Conservation (phyloP, 2,797 vertebrate species). For the Enteromius fasciolatus region DNA sequence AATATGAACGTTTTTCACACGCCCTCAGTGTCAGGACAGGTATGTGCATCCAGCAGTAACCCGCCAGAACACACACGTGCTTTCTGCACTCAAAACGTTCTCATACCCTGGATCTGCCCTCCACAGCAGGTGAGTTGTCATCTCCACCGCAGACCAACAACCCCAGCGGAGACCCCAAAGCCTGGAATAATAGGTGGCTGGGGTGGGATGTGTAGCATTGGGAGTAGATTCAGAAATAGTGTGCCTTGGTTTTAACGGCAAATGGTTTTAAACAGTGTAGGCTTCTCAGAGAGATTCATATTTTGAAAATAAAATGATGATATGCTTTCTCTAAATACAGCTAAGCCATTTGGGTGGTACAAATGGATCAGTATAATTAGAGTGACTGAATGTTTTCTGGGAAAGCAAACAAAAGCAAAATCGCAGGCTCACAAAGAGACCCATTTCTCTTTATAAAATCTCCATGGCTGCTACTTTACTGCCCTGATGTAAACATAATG, state of each 20-base stretch:
- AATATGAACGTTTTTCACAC: conserved; percentile 50
- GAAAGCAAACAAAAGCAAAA: conserved; percentile 33
- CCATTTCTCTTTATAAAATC: conserved; percentile 41
- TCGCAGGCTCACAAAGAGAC: conserved; percentile 16
- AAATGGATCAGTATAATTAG: conserved; percentile 23
- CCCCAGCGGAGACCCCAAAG: conserved; percentile 27
- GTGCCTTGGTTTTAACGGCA: background rate
- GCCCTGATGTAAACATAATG: conserved; percentile 37
- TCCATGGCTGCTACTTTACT: conserved; percentile 11
- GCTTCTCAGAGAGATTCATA: background rate
- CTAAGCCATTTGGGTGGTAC: conserved; percentile 1
- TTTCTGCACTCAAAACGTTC: conserved; percentile 51
- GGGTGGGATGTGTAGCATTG: background rate
- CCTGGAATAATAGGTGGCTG: conserved; percentile 23
- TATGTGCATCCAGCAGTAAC: conserved; percentile 48
- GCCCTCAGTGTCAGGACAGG: conserved; percentile 53
- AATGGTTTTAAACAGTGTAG: background rate
- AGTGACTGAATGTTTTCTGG: conserved; percentile 29
- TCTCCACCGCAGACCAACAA: background rate
- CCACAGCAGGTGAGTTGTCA: conserved; percentile 31
- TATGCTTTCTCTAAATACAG: conserved; percentile 8
- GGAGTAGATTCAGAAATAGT: conserved; percentile 4
- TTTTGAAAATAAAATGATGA: conserved; percentile 5
- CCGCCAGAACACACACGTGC: conserved; percentile 46
- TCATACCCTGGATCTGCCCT: conserved; percentile 42